Conservation (phyloP, 2,113 vertebrate species). For the Ptilorrhoa leucosticta region DNA sequence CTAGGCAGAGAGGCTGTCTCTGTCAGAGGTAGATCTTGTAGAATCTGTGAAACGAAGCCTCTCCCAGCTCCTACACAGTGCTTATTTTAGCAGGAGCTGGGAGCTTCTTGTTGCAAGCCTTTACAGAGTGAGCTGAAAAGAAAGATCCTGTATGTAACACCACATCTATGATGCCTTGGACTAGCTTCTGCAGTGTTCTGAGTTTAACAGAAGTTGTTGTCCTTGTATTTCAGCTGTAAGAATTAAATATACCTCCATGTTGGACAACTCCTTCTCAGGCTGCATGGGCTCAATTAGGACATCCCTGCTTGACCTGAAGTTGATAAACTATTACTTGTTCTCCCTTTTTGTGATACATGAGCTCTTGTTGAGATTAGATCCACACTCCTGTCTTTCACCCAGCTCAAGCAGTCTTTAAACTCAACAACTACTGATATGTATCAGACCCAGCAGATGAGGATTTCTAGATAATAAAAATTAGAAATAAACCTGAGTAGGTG, state of each 20-base stretch:
- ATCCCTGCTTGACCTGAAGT: neutral
- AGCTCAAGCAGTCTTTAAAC: neutral
- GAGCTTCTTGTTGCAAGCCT: neutral
- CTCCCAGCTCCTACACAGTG: neutral
- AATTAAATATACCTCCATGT: neutral
- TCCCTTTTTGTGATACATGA: neutral
- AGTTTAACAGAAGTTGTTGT: neutral
- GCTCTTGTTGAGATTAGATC: neutral
- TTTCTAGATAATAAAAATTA: neutral
- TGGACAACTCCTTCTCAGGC: neutral
- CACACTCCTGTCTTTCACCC: neutral
- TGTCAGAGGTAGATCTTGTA: neutral
- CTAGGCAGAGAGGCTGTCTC: neutral
- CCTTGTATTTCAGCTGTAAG: neutral
- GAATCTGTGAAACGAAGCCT: neutral
- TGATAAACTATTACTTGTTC: neutral
- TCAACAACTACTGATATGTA: neutral
- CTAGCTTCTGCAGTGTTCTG: neutral
- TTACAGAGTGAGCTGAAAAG: neutral
- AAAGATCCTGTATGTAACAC: neutral
- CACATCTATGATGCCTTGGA: neutral
- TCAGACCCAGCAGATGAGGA: neutral
- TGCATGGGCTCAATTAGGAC: neutral
- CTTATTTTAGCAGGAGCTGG: neutral
- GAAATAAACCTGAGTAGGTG: neutral